Evolutionary conservation across 1,140 invertebrate species (phyloP).

Genomic region (Drosophila ambigua): DNA sequence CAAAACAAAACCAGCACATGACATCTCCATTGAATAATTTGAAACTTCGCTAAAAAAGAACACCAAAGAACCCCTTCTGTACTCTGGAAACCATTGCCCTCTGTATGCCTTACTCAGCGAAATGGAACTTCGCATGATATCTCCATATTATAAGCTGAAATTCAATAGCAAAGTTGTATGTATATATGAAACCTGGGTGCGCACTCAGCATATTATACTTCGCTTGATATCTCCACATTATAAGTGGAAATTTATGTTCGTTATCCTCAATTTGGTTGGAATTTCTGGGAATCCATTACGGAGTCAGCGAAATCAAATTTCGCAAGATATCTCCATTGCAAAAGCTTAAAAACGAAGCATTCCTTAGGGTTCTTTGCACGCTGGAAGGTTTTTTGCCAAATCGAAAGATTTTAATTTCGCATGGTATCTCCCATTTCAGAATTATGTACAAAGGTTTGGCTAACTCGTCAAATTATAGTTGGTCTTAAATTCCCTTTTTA

Average conservation of each 20-base stretch:
- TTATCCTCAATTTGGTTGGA: neutral
- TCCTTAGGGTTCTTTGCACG: too few species aligned
- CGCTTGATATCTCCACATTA: neutral
- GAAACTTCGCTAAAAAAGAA: neutral
- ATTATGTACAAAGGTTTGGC: neutral
- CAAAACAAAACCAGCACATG: neutral
- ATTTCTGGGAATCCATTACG: neutral
- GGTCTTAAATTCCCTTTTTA: neutral
- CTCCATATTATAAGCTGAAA: slow-evolving; percentile 13
- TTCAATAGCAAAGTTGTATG: neutral
- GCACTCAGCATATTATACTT: too few species aligned
- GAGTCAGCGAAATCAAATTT: slow-evolving; percentile 20
- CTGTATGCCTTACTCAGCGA: neutral
- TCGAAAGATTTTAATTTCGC: slow-evolving; percentile 1
- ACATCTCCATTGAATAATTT: slow-evolving; percentile 7
- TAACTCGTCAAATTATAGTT: slow-evolving; percentile 1
- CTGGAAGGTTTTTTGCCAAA: neutral
- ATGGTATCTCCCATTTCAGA: neutral
- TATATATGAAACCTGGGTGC: too few species aligned
- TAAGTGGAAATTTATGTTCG: neutral
- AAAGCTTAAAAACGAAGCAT: too few species aligned
- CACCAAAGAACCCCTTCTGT: too few species aligned
- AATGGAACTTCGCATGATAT: slow-evolving; percentile 3
- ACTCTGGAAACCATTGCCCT: too few species aligned
- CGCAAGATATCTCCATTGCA: slow-evolving; percentile 9